These are phyloP conservation scores for Dastarcus helophoroides DNA, from an alignment of 2,888 invertebrate genomes.

Conservation along the genomic window DNA sequence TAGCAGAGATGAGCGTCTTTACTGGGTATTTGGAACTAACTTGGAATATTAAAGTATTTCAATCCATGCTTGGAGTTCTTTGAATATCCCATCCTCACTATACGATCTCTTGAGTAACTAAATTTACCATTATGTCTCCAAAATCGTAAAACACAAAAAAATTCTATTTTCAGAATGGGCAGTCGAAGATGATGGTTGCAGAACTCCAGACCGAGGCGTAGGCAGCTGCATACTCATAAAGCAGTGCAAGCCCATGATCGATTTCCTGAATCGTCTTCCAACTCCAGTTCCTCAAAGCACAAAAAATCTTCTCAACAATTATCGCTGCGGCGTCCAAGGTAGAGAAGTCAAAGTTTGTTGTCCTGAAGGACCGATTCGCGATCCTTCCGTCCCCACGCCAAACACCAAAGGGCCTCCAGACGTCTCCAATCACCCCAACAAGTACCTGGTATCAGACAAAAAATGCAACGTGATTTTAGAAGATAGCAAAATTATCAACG, in stretches of 20 bases:
- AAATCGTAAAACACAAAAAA: too few species aligned
- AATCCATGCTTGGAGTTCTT: too few species aligned
- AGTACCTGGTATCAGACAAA: conserved; percentile 29
- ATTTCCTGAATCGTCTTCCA: conserved; percentile 15
- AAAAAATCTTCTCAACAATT: conserved; percentile 11
- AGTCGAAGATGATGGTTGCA: conserved; percentile 24
- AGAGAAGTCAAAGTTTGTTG: conserved; percentile 24
- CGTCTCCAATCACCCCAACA: conserved; percentile 31
- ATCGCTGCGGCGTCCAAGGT: conserved; percentile 34
- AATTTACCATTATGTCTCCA: too few species aligned
- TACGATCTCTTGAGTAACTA: too few species aligned
- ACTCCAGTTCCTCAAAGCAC: conserved; percentile 15
- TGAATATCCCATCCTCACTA: too few species aligned
- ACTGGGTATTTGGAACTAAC: too few species aligned
- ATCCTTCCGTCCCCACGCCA: conserved; percentile 1
- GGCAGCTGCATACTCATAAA: conserved; percentile 33
- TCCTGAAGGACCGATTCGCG: conserved; percentile 6
- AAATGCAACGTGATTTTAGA: conserved; percentile 46
- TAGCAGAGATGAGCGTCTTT: too few species aligned
- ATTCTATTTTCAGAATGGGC: conserved; percentile 26
- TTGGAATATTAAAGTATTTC: too few species aligned
- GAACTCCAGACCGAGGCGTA: conserved; percentile 23
- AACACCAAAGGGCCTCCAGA: conserved; percentile 24
- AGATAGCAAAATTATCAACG: conserved; percentile 45
- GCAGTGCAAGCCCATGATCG: conserved; percentile 15